A percentile compares a stretch with the other conserved stretches of the same genome.
Evolutionary conservation across 35 echinoderm and acorn worm species (phyloP).

Genomic region (Heliocidaris erythrogramma): DNA sequence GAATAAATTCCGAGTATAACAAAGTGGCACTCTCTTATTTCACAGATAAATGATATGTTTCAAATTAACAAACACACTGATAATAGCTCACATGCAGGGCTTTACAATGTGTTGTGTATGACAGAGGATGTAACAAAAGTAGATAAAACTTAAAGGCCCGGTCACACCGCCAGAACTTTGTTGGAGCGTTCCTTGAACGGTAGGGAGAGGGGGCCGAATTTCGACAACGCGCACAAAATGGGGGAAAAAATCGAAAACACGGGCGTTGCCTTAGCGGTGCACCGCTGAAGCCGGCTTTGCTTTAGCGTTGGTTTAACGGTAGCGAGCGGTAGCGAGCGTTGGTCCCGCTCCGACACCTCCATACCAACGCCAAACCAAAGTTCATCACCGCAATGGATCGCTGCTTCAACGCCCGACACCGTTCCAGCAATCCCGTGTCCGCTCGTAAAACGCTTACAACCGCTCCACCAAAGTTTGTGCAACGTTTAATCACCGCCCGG

Average conservation of each 20-base stretch:
- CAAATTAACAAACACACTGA: too few relatives aligned
- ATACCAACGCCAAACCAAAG: conserved; percentile 37
- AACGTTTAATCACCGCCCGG: conserved; percentile 25
- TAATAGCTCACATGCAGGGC: too few relatives aligned
- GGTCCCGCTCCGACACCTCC: neutral
- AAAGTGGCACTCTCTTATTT: too few relatives aligned
- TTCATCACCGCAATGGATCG: conserved; percentile 43
- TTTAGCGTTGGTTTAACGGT: conserved; percentile 34
- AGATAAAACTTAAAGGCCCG: too few relatives aligned
- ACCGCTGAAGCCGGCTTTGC: conserved; percentile 37
- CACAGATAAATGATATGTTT: too few relatives aligned
- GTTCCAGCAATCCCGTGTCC: conserved; percentile 22
- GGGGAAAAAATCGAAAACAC: conserved; percentile 35
- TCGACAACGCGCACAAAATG: conserved; percentile 25
- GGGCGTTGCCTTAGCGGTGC: conserved; percentile 37
- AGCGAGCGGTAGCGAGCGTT: conserved; percentile 34
- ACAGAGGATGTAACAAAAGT: too few relatives aligned
- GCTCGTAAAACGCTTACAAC: conserved; percentile 30
- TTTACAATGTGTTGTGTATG: too few relatives aligned
- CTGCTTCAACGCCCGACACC: conserved; percentile 34
- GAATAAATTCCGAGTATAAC: too few relatives aligned
- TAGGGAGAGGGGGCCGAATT: conserved; percentile 22
- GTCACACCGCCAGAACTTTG: too few relatives aligned
- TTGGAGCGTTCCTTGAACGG: too few relatives aligned
- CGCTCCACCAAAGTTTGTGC: conserved; percentile 36